Percentiles rank a stretch among this genome's conserved stretches.
phyloP scores from a whole-genome alignment of 2,888 invertebrate species.

The Sesia bembeciformis region DNA sequence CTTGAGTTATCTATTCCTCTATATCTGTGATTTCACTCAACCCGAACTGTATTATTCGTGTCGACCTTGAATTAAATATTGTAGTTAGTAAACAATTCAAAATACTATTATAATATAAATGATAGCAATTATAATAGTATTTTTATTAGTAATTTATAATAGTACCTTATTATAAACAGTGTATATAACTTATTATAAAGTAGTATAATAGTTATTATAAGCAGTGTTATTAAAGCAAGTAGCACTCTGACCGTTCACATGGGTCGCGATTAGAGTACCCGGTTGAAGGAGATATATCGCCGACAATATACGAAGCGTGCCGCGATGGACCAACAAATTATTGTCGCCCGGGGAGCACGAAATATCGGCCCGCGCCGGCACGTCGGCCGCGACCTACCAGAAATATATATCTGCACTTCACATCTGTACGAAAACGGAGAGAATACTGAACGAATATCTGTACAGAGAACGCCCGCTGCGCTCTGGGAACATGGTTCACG shows the following conservation, averaged over 20 bases:
- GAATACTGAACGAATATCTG: constrained; percentile 15
- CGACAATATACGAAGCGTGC: constrained; percentile 43
- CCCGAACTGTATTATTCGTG: too few species aligned
- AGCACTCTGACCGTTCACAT: constrained; percentile 30
- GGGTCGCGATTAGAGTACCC: constrained; percentile 40
- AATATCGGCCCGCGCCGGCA: constrained; percentile 47
- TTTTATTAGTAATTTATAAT: too few species aligned
- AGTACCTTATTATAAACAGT: too few species aligned
- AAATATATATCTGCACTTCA: constrained; percentile 39
- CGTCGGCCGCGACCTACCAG: constrained; percentile 38
- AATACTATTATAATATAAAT: too few species aligned
- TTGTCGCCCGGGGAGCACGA: constrained; percentile 62
- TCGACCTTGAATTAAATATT: too few species aligned
- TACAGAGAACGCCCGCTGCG: constrained; percentile 5
- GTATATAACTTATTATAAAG: too few species aligned
- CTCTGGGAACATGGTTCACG: not conserved
- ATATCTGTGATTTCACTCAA: too few species aligned
- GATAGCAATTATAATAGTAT: too few species aligned
- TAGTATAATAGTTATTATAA: too few species aligned
- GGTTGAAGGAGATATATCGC: constrained; percentile 52
- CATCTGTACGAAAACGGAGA: constrained; percentile 23
- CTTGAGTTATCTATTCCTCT: too few species aligned
- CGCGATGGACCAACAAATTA: constrained; percentile 66
- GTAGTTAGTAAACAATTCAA: too few species aligned
- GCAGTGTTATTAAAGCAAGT: not conserved